Evolutionary conservation across 2,797 vertebrate genomes (phyloP), one percentile per base, ranked within the genome.

Genomic region (Valencia hispanica): DNA sequence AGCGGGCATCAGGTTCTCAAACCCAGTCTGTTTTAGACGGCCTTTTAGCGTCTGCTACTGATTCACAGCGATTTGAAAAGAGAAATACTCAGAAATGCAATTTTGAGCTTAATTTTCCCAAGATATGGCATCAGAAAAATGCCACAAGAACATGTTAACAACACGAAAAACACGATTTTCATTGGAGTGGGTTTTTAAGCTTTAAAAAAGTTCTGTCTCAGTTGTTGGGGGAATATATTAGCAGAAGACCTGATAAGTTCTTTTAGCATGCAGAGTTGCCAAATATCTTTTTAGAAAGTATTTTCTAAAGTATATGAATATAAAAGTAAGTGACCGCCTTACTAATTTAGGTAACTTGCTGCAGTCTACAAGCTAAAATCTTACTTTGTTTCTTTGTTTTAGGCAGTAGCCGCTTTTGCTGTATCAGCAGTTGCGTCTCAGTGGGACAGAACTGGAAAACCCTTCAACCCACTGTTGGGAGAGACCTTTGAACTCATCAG

Each of bases 371-470:
- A 63, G 6, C 25, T 48, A 18, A n/a, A 36, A 6, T 34, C 9
- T 32, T 5, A 15, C n/a, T 22, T n/a, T n/a, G 15, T 57, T 70
- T 68, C 15, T 78, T 63, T 77, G 74, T 22, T 76, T 34, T 83
- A 99, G 98, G 94, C 95, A 36, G 97, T 99, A 63, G 98, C 98
- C 84, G 98, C 98, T 79, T 99, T 99, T 86, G 98, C 98, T 3
- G 98, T 99, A 80, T 99, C 98, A 51, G 97, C 98, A 18, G 98
- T 99, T 79, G 98, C 98, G 4, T 98, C 98, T 84, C 98, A 99
- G 93, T 99, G 98, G 98, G 98, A 99, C 87, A 95, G 98, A 94
- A 99, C 98, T 87, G 98, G 98, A 93, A 99, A 99, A 92, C 98
- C 98, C 0, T 99, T 99, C 92, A 99, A 99, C 88, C 98, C 98